Conservation (phyloP, 2,113 vertebrate genomes). For the Misgurnus anguillicaudatus region DNA sequence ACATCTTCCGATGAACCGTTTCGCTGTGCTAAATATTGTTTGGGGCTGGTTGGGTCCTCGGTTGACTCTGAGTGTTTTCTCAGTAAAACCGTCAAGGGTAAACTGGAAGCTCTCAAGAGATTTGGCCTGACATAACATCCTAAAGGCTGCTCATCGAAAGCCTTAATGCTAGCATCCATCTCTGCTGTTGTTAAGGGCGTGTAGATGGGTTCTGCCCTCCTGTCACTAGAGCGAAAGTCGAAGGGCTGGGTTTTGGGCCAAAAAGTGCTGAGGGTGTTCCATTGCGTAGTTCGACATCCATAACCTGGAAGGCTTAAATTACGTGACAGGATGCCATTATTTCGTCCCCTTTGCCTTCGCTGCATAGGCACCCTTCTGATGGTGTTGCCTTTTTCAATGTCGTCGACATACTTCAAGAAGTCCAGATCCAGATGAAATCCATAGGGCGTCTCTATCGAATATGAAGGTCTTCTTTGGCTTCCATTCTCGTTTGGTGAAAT, state of each 20-base stretch:
- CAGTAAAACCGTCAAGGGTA: constrained; percentile 81
- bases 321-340: constrained; percentile 87
- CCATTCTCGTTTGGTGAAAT: constrained; percentile 73
- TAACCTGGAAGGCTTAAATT: constrained; percentile 87
- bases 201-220: constrained; percentile 48
- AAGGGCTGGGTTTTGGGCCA: constrained; percentile 68
- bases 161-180: constrained; percentile 69
- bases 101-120: constrained; percentile 88
- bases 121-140: constrained; percentile 79
- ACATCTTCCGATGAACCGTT: constrained; percentile 57
- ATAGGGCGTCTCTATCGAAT: constrained; percentile 93
- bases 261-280: constrained; percentile 75
- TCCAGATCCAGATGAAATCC: constrained; percentile 94
- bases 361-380: constrained; percentile 90
- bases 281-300: constrained; percentile 70
- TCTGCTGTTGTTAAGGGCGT: constrained; percentile 62
- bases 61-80: constrained; percentile 67
- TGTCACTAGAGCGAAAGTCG: constrained; percentile 38
- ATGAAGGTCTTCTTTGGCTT: constrained; percentile 77
- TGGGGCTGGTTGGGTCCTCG: constrained; percentile 63
- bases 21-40: constrained; percentile 61
- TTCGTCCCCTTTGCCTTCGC: constrained; percentile 81
- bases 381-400: constrained; percentile 97
- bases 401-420: constrained; percentile 96
- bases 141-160: constrained; percentile 70